A percentile compares a stretch with the other conserved stretches of the same genome.
Conservation (phyloP, 2,797 vertebrate genomes). For the Urocyon cinereoargenteus region DNA sequence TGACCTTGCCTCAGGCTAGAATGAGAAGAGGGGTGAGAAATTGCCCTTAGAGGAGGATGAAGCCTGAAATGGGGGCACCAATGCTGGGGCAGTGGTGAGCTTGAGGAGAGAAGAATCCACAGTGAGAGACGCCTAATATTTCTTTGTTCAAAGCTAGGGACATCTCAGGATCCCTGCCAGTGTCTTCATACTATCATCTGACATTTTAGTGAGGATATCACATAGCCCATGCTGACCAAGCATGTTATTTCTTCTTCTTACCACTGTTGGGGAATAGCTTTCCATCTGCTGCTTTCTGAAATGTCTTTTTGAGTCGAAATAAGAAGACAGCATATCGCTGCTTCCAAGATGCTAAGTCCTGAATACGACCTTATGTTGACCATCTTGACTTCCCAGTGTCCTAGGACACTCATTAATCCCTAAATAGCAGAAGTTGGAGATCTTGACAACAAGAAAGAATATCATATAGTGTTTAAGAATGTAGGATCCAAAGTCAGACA, state of each 20-base stretch:
- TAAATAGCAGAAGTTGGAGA: neutral
- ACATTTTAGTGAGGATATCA: neutral
- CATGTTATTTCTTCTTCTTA: neutral
- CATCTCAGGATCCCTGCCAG: neutral
- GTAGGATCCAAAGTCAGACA: neutral
- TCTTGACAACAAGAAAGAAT: neutral
- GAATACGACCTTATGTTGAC: neutral
- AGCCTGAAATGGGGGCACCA: accelerated
- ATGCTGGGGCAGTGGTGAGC: neutral
- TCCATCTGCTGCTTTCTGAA: neutral
- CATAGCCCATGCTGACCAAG: neutral
- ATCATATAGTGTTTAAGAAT: neutral
- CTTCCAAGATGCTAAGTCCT: neutral
- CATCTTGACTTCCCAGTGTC: neutral
- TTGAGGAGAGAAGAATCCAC: neutral
- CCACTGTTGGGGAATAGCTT: neutral
- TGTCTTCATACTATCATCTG: neutral
- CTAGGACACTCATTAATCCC: neutral
- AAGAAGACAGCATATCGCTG: neutral
- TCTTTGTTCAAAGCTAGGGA: neutral
- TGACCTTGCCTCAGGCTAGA: neutral
- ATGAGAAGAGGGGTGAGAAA: neutral
- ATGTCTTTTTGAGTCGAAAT: neutral
- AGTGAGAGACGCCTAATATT: neutral
- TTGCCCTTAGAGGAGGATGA: neutral